Percentiles rank a stretch among this genome's conserved stretches.
These are phyloP conservation scores for Liparis tanakae DNA, from an alignment of 2,797 vertebrate genomes.

Conservation along the genomic window DNA sequence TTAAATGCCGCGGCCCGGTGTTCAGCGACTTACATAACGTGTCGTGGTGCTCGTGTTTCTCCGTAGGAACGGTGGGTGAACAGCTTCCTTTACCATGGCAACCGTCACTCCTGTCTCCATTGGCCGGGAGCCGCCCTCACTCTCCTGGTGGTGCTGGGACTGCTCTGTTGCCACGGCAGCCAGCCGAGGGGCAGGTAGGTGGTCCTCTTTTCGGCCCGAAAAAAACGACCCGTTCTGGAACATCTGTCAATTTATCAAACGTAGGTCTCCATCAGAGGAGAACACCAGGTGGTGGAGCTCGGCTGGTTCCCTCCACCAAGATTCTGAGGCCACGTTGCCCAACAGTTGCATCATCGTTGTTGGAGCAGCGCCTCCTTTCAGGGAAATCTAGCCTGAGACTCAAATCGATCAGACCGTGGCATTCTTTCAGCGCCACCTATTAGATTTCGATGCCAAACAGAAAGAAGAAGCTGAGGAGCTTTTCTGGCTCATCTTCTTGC, in stretches of 20 bases:
- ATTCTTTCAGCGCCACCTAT: too few species aligned
- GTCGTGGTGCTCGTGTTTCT: slow-evolving; percentile 4
- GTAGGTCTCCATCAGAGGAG: too few species aligned
- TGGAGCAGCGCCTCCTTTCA: too few species aligned
- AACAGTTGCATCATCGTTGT: too few species aligned
- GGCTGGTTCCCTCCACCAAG: too few species aligned
- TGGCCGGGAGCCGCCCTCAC: slow-evolving; percentile 95
- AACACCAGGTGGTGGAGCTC: too few species aligned
- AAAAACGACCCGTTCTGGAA: background rate
- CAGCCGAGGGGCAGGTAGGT: slow-evolving; percentile 94
- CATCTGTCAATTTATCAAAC: background rate
- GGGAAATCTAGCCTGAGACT: too few species aligned
- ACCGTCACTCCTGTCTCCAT: slow-evolving; percentile 96
- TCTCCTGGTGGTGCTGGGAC: slow-evolving; percentile 88
- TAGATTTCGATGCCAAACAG: too few species aligned
- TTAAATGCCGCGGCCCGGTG: background rate
- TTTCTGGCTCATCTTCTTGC: too few species aligned
- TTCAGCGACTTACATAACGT: background rate
- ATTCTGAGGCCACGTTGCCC: too few species aligned
- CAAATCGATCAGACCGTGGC: too few species aligned
- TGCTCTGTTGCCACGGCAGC: slow-evolving; percentile 91
- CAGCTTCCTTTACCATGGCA: slow-evolving; percentile 94
- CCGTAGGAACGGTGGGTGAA: slow-evolving; percentile 87
- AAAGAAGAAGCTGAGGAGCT: too few species aligned
- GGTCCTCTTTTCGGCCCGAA: background rate